phyloP scores from a whole-genome alignment of 2,113 vertebrate genomes.

The Datnioides undecimradiatus region DNA sequence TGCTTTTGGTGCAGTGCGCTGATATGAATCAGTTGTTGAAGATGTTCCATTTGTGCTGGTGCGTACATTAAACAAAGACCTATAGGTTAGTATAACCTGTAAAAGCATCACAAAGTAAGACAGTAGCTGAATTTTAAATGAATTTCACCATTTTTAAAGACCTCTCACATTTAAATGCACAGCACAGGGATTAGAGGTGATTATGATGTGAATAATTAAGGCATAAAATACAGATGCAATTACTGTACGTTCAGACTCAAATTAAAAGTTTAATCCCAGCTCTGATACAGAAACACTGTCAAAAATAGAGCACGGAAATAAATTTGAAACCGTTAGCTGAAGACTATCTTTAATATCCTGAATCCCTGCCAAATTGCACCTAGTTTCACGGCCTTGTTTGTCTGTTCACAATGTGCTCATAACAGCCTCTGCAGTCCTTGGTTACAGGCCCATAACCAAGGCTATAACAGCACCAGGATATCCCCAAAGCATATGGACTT shows the following conservation, averaged over 20 bases:
- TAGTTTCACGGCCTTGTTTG: background rate
- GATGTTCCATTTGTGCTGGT: background rate
- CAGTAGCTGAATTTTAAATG: background rate
- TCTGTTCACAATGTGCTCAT: conserved; percentile 2
- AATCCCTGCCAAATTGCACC: background rate
- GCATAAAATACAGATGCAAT: background rate
- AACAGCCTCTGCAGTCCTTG: background rate
- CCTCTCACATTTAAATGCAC: background rate
- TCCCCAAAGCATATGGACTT: conserved; percentile 58
- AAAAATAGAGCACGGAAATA: background rate
- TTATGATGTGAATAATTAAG: conserved; percentile 2
- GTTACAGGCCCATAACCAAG: conserved; percentile 31
- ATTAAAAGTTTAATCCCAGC: background rate
- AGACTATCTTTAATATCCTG: background rate
- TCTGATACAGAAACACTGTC: background rate
- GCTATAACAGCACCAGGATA: conserved; percentile 29
- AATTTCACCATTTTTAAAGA: background rate
- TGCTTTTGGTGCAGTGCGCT: background rate
- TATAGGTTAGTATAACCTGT: background rate
- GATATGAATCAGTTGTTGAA: background rate
- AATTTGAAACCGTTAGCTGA: background rate
- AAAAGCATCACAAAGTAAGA: background rate
- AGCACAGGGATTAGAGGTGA: conserved; percentile 1
- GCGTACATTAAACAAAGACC: background rate
- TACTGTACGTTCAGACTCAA: background rate